Conservation (phyloP, 1,140 invertebrate species). For the Bombus difficillimus region DNA sequence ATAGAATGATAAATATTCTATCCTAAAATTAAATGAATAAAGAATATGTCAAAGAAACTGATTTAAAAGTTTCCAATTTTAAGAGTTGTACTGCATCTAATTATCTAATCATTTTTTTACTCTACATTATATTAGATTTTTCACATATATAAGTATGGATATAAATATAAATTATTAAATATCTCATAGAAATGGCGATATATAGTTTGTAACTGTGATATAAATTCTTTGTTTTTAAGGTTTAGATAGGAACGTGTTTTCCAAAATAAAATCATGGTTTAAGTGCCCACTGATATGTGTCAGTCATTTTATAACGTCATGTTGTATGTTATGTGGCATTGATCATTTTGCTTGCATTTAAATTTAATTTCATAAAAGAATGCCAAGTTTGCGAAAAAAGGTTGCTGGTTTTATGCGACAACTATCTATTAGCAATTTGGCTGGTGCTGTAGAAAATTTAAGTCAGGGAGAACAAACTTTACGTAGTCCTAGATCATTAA, state of each 20-base stretch:
- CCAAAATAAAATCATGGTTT: constrained; percentile 49
- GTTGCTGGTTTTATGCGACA: constrained; percentile 89
- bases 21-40: constrained; percentile 15
- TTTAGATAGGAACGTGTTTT: constrained; percentile 24
- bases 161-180: background rate
- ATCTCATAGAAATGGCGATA: background rate
- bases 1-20: background rate
- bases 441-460: constrained; percentile 82
- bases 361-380: constrained; percentile 72
- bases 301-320: constrained; percentile 40
- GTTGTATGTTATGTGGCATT: constrained; percentile 54
- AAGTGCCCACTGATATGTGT: constrained; percentile 29
- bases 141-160: background rate
- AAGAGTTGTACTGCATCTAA: constrained; percentile 1
- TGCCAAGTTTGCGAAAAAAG: constrained; percentile 89
- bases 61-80: constrained; percentile 24
- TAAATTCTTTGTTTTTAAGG: constrained; percentile 35
- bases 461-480: constrained; percentile 75
- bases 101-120: background rate
- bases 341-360: constrained; percentile 38
- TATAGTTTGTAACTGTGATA: background rate
- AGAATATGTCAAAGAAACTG: constrained; percentile 4
- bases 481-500: constrained; percentile 70
- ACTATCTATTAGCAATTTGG: constrained; percentile 86
- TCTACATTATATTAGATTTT: background rate